A percentile compares a stretch with the other conserved stretches of the same genome.
Conservation (phyloP, 2,113 vertebrate species). For the Eira barbara region DNA sequence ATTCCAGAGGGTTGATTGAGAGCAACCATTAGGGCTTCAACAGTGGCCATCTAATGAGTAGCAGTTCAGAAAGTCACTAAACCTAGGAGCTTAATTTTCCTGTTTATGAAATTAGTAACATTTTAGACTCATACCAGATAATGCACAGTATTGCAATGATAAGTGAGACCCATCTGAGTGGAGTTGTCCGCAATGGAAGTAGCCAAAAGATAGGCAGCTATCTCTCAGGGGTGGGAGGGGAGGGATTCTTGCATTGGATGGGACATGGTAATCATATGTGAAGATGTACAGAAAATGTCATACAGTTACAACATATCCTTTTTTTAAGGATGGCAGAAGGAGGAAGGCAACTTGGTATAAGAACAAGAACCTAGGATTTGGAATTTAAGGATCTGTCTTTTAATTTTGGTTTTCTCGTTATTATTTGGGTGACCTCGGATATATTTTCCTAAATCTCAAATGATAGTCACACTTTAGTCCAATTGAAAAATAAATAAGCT, state of each 20-base stretch:
- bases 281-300: neutral
- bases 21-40: neutral
- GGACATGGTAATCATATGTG: neutral
- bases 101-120: neutral
- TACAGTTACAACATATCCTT: neutral
- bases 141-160: neutral
- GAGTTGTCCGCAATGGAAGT: neutral
- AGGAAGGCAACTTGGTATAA: neutral
- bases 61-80: neutral
- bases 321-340: neutral
- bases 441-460: neutral
- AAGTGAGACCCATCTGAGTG: neutral
- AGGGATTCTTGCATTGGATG: neutral
- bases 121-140: neutral
- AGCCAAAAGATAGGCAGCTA: neutral
- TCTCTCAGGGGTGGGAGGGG: neutral
- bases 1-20: neutral
- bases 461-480: neutral
- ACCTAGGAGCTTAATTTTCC: neutral
- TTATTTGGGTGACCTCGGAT: neutral
- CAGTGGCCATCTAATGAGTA: neutral
- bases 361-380: neutral
- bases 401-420: neutral
- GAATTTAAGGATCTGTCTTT: neutral
- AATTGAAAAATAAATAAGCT: neutral